These are phyloP conservation scores for Conus canariensis DNA, from an alignment of 2,888 invertebrate genomes.

Conservation along the genomic window DNA sequence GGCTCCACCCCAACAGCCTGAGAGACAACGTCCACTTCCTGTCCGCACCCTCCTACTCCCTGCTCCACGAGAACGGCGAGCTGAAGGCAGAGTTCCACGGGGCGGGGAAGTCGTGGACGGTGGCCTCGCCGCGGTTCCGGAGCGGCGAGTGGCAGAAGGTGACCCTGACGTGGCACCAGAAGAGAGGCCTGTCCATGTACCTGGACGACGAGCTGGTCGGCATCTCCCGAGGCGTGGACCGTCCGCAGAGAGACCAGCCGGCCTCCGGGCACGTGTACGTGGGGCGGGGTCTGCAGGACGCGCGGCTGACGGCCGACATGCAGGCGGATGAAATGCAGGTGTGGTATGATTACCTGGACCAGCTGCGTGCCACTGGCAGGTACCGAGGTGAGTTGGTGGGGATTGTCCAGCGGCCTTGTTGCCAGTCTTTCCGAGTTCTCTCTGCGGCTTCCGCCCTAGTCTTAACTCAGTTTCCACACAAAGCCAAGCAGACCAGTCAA, in stretches of 20 bases:
- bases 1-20: conserved; percentile 65
- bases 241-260: conserved; percentile 57
- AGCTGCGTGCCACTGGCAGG: conserved; percentile 60
- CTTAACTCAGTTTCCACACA: too few relatives aligned
- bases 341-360: conserved; percentile 73
- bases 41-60: conserved; percentile 70
- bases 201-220: conserved; percentile 64
- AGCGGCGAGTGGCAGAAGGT: conserved; percentile 72
- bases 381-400: conserved; percentile 59
- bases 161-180: conserved; percentile 75
- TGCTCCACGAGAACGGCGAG: conserved; percentile 70
- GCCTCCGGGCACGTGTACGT: conserved; percentile 58
- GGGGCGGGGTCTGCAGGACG: conserved; percentile 60
- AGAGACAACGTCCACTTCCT: conserved; percentile 68
- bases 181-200: conserved; percentile 70
- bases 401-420: background rate
- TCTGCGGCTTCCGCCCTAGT: background rate
- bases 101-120: conserved; percentile 66
- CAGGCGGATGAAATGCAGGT: conserved; percentile 74
- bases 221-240: conserved; percentile 45
- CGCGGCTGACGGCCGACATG: conserved; percentile 60
- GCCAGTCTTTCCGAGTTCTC: background rate
- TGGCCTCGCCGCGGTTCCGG: conserved; percentile 59
- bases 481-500: too few relatives aligned
- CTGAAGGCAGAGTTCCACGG: conserved; percentile 65